phyloP scores from a whole-genome alignment of 2,797 vertebrate species.

The Poeciliopsis gracilis region DNA sequence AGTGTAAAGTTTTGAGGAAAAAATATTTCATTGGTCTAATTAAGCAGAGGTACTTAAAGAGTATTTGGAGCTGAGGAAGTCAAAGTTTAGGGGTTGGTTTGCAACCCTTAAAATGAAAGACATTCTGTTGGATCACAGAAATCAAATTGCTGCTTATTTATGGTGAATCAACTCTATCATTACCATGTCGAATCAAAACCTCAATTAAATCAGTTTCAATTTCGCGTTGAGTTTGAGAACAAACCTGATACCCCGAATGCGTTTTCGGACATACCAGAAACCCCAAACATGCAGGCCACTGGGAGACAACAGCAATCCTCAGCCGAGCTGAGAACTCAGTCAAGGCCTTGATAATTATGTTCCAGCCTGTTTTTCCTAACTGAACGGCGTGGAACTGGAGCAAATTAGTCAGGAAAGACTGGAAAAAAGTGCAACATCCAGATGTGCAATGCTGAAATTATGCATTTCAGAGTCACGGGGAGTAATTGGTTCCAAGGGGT shows the following conservation, averaged over 20 bases:
- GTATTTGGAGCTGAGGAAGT: background rate
- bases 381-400: slow-evolving; percentile 34
- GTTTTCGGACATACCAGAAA: slow-evolving; percentile 30
- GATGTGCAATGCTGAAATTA: slow-evolving; percentile 57
- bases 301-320: slow-evolving; percentile 28
- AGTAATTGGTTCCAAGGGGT: slow-evolving; percentile 59
- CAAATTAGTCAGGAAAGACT: slow-evolving; percentile 53
- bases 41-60: background rate
- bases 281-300: slow-evolving; percentile 35
- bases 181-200: background rate
- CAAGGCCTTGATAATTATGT: slow-evolving; percentile 55
- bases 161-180: background rate
- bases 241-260: background rate
- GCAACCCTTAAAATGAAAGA: background rate
- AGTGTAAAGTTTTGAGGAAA: background rate
- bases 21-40: background rate
- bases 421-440: slow-evolving; percentile 54
- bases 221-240: background rate
- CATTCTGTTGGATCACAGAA: background rate
- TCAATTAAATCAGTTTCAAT: background rate
- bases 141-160: background rate
- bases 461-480: slow-evolving; percentile 31
- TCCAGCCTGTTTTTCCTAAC: slow-evolving; percentile 44
- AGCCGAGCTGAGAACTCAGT: slow-evolving; percentile 38
- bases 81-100: background rate